Evolutionary conservation across 2,797 vertebrate genomes (phyloP), one percentile per base, ranked within the genome.

Genomic region (Phaenicophaeus curvirostris): DNA sequence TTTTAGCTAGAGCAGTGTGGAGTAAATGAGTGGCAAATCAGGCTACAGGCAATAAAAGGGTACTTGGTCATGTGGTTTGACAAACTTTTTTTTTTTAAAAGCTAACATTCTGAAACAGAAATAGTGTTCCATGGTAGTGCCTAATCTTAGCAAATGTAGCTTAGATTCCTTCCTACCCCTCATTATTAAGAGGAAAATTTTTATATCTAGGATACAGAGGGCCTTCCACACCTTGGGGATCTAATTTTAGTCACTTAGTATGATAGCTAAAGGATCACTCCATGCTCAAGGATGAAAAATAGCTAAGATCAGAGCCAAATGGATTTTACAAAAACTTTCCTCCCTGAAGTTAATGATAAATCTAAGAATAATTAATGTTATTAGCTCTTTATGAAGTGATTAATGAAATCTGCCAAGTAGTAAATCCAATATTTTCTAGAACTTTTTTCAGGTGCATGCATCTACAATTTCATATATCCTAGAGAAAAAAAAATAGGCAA

Each of bases 311-410:
- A 79, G 63, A 93, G 73, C 28, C 51, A 93, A 93, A 95, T 72
- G 54, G 35, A 25, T 92, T 88, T 87, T 62, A 14, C 85, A 83
- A 90, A 86, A 80, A 48, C 58, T 68, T 86, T 77, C 19, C 62
- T 61, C 48, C 44, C 73, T 83, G 42, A 84, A 92, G 37, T 79
- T 94, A 94, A 87, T 76, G 63, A 84, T 82, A 75, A 91, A 90
- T 95, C 87, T 85, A 89, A 94, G 83, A 95, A 94, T 58, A 93
- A 55, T 33, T 89, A 71, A 54, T 75, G n/a, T 89, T 96, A 95
- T 95, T 65, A 74, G 58, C 72, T 89, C 72, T 87, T 92, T 87
- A 87, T 8, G 35, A 87, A 85, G 54, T 75, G 57, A 95, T 85
- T 94, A 93, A 87, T 91, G 72, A 92, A 87, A 31, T 61, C 86